phyloP scores from a whole-genome alignment of 2,113 vertebrate genomes.

The Ptyas mucosa region DNA sequence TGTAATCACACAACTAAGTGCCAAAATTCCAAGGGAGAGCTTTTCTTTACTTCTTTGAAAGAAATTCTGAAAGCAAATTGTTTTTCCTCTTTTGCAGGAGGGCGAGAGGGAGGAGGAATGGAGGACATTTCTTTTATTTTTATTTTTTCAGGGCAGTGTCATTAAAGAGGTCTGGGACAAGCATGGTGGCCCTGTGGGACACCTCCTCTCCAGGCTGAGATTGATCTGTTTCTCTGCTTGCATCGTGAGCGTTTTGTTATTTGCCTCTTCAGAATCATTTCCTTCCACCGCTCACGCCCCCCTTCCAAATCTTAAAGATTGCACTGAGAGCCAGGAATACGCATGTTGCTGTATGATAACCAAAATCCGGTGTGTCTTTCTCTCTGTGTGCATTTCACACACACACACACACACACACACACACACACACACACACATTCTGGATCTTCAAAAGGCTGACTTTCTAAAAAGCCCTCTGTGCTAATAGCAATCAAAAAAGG shows the following conservation, averaged over 20 bases:
- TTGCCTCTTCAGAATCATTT: too few species aligned
- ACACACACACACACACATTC: not conserved
- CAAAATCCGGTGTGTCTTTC: not conserved
- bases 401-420: not conserved
- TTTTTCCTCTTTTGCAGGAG: not conserved
- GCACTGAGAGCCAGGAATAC: not conserved
- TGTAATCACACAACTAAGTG: not conserved
- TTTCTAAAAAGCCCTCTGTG: slow-evolving; percentile 2
- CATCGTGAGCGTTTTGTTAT: not conserved
- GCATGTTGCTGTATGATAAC: slow-evolving; percentile 21
- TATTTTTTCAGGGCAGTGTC: not conserved
- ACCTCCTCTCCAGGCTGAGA: not conserved
- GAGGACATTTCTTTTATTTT: not conserved
- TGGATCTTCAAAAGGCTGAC: slow-evolving; percentile 10
- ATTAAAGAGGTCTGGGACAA: not conserved
- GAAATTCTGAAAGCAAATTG: not conserved
- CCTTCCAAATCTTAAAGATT: not conserved
- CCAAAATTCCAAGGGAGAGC: not conserved
- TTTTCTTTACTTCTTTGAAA: not conserved
- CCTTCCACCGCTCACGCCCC: not conserved
- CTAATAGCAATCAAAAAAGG: slow-evolving; percentile 10
- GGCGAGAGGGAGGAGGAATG: not conserved
- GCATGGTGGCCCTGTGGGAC: not conserved
- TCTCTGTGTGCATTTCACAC: not conserved
- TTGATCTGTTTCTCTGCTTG: not conserved